Evolutionary conservation across 2,797 vertebrate genomes (phyloP).

Genomic region (Gymnocypris eckloni): DNA sequence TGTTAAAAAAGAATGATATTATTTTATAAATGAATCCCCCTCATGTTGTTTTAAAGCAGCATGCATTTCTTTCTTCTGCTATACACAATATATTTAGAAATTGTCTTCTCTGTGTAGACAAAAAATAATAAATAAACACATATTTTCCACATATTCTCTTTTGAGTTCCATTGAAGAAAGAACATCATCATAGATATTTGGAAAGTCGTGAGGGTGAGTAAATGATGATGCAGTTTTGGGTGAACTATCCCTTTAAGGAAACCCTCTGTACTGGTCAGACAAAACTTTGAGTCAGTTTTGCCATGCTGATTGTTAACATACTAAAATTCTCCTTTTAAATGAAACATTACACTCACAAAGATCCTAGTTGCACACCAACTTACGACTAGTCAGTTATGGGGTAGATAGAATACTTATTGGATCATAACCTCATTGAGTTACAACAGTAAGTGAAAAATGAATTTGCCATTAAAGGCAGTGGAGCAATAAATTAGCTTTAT

Average conservation of each 20-base stretch:
- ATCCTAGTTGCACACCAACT: background rate
- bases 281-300: background rate
- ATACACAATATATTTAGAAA: background rate
- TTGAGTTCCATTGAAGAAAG: background rate
- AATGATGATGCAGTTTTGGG: background rate
- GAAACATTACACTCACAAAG: background rate
- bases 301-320: background rate
- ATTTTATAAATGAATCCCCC: background rate
- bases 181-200: background rate
- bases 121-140: background rate
- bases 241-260: background rate
- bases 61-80: background rate
- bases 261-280: background rate
- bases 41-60: background rate
- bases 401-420: background rate
- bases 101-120: too few relatives aligned
- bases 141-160: background rate
- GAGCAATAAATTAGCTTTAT: constrained; percentile 26
- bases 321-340: background rate
- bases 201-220: background rate
- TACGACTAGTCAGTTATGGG: background rate
- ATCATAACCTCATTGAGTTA: background rate
- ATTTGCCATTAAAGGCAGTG: background rate
- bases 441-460: background rate
- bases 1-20: background rate